A percentile compares a stretch with the other conserved stretches of the same genome.
phyloP scores from a whole-genome alignment of 2,888 invertebrate genomes.

The Noctua fimbriata region DNA sequence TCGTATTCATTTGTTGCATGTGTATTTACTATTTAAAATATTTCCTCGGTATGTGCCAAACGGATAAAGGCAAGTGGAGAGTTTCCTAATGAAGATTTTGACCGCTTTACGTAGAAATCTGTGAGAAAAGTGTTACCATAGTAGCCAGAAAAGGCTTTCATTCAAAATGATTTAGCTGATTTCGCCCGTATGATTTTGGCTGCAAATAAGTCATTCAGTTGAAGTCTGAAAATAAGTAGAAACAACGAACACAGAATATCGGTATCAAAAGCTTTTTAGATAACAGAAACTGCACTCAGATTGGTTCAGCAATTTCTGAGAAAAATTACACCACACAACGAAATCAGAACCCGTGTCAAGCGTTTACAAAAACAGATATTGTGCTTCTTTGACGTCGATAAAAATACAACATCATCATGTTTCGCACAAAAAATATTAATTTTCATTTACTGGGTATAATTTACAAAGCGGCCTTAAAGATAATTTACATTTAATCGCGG shows the following conservation, averaged over 20 bases:
- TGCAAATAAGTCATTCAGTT: background rate
- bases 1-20: background rate
- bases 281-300: background rate
- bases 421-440: constrained; percentile 16
- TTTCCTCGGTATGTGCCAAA: background rate
- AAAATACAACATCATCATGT: constrained; percentile 14
- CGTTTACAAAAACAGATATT: constrained; percentile 15
- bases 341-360: constrained; percentile 20
- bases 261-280: constrained; percentile 15
- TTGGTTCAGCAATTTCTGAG: constrained; percentile 16
- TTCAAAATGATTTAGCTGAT: background rate
- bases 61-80: background rate
- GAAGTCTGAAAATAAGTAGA: background rate
- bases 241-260: too few species aligned
- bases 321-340: constrained; percentile 8
- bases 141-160: background rate
- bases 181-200: background rate
- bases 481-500: constrained; percentile 47
- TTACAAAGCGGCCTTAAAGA: constrained; percentile 3
- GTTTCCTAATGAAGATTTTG: too few species aligned
- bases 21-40: background rate
- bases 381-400: constrained; percentile 4
- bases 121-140: background rate
- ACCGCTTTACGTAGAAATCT: background rate
- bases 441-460: constrained; percentile 20